Evolutionary conservation across 2,113 vertebrate species (phyloP), one percentile per base, ranked within the genome.

Genomic region (Natator depressus): DNA sequence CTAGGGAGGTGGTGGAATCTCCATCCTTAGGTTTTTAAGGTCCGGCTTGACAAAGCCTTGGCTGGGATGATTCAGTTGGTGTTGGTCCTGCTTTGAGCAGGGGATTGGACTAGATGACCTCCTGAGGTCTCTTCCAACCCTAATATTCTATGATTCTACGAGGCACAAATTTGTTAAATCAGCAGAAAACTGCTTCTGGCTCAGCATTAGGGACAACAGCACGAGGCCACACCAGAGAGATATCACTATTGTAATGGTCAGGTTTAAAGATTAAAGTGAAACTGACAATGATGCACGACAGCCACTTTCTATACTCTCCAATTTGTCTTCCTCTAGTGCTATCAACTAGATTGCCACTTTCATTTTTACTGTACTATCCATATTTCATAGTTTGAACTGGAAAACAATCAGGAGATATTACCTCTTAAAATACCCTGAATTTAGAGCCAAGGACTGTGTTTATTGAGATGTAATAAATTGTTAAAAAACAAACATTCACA

Each of bases 161-260:
- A n/a, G 49, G 54, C 3, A 11, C 29, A 16, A 24, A 29, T 62
- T 10, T n/a, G 12, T 29, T 2, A 38, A 5, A 20, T 4, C 4
- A 22, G 20, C 53, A 65, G 6, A 53, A 55, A 57, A 24, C 35
- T 5, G 3, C 16, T 49, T 75, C n/a, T 35, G 24, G 62, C 25
- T 55, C 75, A 46, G 2, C 4, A 35, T 55, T 4, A 59, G 35
- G 42, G n/a, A 38, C 2, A 27, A 83, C n/a, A 80, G 85, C 24
- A 54, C 31, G 25, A 35, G 0, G 0, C 59, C 29, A 10, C 1
- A 13, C 16, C 6, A 75, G 53, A 57, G 25, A 83, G 27, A 62
- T 25, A 20, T 81, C 82, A n/a, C 12, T 8, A 51, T 42, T 47
- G 29, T 38, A n/a, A 72, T 0, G 0, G 24, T 46, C 38, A 84